Evolutionary conservation across 2,797 vertebrate genomes (phyloP).

Genomic region (Rhabdomys pumilio): DNA sequence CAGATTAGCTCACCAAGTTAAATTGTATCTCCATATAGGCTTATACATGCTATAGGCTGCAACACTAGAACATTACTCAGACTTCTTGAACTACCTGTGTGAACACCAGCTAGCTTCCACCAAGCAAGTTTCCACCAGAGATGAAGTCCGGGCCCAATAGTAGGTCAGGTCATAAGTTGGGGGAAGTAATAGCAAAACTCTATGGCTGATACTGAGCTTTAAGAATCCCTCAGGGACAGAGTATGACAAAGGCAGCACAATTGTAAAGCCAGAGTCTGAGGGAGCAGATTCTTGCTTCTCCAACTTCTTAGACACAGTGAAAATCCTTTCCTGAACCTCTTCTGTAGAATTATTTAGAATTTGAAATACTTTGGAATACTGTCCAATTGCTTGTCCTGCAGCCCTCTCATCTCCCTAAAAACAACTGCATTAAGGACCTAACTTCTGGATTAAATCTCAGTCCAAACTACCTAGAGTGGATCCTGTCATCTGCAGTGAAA

Average conservation of each 20-base stretch:
- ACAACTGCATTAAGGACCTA: not conserved
- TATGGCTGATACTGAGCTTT: not conserved
- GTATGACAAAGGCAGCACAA: not conserved
- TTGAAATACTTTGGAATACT: not conserved
- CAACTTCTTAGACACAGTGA: not conserved
- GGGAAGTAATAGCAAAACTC: not conserved
- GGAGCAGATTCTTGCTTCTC: not conserved
- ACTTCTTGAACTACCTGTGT: not conserved
- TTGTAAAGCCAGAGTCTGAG: not conserved
- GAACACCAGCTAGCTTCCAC: not conserved
- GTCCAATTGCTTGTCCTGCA: not conserved
- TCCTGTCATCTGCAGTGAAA: constrained; percentile 54
- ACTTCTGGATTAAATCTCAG: constrained; percentile 27
- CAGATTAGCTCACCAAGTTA: not conserved
- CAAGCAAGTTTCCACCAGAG: not conserved
- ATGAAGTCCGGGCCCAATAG: not conserved
- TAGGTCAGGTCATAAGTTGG: not conserved
- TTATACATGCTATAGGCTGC: not conserved
- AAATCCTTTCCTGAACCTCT: not conserved
- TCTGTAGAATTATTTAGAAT: not conserved
- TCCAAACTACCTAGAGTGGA: constrained; percentile 5
- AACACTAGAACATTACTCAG: not conserved
- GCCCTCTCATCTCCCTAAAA: not conserved
- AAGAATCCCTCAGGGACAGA: not conserved
- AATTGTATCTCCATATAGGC: fast-evolving